phyloP scores from a whole-genome alignment of 2,113 vertebrate genomes.

The Gymnobelideus leadbeateri region DNA sequence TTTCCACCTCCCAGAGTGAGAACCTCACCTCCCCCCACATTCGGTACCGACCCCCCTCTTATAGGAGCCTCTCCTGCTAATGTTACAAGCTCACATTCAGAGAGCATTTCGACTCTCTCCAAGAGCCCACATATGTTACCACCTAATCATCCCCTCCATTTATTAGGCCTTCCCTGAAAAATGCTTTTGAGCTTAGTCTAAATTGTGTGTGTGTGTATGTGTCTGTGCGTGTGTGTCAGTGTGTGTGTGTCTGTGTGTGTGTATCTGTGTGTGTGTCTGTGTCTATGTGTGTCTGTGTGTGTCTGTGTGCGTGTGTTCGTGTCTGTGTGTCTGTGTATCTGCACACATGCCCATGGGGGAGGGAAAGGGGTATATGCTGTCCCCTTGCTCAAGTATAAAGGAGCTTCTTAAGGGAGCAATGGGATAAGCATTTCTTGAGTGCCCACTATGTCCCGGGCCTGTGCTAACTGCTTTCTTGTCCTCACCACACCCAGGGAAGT shows the following conservation, averaged over 20 bases:
- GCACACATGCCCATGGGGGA: too few relatives aligned
- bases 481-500: not conserved
- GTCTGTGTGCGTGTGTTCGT: not conserved
- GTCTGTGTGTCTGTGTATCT: too few relatives aligned
- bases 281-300: too few relatives aligned
- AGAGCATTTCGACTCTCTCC: not conserved
- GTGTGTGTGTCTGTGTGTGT: too few relatives aligned
- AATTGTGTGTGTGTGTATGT: not conserved
- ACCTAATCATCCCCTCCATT: fast-evolving
- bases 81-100: not conserved
- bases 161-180: not conserved
- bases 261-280: too few relatives aligned
- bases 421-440: not conserved
- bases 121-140: not conserved
- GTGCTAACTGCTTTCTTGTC: not conserved
- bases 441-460: not conserved
- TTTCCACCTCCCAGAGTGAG: not conserved
- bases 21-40: not conserved
- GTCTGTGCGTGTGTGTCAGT: too few relatives aligned
- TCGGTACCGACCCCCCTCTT: not conserved
- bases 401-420: not conserved
- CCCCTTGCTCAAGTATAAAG: not conserved
- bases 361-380: not conserved
- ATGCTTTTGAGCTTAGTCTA: not conserved
- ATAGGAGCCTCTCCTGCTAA: not conserved